Evolutionary conservation across 1,140 invertebrate genomes (phyloP).

Genomic region (Ceratosolen fusciceps): DNA sequence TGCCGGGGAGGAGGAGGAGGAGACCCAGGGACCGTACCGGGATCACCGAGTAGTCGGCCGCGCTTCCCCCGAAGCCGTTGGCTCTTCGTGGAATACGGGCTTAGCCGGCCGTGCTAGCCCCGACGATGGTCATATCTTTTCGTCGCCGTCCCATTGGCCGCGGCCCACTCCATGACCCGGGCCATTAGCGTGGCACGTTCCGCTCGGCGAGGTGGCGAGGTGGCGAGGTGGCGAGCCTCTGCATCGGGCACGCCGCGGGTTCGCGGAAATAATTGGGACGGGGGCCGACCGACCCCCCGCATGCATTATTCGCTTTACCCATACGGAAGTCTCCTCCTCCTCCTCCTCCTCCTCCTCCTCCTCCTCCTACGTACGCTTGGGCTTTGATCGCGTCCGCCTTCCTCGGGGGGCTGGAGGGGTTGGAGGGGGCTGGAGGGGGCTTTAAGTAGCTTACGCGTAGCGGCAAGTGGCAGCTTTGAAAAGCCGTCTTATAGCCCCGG

Average conservation of each 20-base stretch:
- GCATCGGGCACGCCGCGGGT: not conserved
- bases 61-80: not conserved
- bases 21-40: not conserved
- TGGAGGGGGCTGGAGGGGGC: too few relatives aligned
- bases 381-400: too few relatives aligned
- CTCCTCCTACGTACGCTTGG: too few relatives aligned
- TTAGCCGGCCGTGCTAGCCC: not conserved
- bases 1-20: not conserved
- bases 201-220: not conserved
- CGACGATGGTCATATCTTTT: conserved; percentile 40
- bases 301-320: too few relatives aligned
- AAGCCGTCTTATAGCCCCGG: too few relatives aligned
- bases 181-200: conserved; percentile 12
- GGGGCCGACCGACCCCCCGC: too few relatives aligned
- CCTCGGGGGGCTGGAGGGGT: too few relatives aligned
- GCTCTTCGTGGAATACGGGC: conserved; percentile 7
- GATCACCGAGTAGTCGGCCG: not conserved
- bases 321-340: too few relatives aligned
- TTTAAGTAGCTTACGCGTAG: too few relatives aligned
- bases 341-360: too few relatives aligned
- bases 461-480: too few relatives aligned
- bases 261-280: not conserved
- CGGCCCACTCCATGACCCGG: not conserved
- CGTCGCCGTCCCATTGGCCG: not conserved
- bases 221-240: not conserved